Conservation (phyloP, 2,113 vertebrate species). For the Mesocricetus auratus region DNA sequence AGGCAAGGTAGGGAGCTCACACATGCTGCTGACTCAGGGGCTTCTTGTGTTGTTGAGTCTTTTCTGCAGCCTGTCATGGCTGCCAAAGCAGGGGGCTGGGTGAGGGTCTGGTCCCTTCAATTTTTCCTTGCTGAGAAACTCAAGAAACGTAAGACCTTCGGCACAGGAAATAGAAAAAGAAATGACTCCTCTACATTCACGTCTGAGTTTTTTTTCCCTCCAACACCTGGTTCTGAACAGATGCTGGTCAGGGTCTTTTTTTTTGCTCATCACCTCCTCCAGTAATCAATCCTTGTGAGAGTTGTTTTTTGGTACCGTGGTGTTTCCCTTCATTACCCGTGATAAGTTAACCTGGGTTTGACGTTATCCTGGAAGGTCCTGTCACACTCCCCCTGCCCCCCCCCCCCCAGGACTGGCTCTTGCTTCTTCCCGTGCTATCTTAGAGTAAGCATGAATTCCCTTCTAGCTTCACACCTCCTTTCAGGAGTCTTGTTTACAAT, state of each 20-base stretch:
- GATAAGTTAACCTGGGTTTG: conserved; percentile 17
- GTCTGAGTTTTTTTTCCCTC: background rate
- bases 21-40: too few relatives aligned
- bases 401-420: background rate
- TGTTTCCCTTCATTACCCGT: background rate
- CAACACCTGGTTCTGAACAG: background rate
- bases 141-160: conserved; percentile 42
- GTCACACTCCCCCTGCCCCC: too few relatives aligned
- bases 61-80: too few relatives aligned
- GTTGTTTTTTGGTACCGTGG: background rate
- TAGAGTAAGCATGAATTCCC: background rate
- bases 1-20: too few relatives aligned
- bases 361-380: conserved; percentile 31
- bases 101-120: too few relatives aligned
- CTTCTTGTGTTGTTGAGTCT: too few relatives aligned
- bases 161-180: background rate
- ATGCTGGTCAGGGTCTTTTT: background rate
- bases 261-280: background rate
- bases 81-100: too few relatives aligned
- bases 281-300: background rate
- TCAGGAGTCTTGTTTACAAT: background rate
- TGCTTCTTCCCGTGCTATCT: background rate
- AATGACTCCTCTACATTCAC: background rate
- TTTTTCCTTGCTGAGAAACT: conserved; percentile 52
- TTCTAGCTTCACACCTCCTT: background rate